Base-by-base conservation (phyloP, 1,140 invertebrate species). In the Drosophila nebulosa region DNA sequence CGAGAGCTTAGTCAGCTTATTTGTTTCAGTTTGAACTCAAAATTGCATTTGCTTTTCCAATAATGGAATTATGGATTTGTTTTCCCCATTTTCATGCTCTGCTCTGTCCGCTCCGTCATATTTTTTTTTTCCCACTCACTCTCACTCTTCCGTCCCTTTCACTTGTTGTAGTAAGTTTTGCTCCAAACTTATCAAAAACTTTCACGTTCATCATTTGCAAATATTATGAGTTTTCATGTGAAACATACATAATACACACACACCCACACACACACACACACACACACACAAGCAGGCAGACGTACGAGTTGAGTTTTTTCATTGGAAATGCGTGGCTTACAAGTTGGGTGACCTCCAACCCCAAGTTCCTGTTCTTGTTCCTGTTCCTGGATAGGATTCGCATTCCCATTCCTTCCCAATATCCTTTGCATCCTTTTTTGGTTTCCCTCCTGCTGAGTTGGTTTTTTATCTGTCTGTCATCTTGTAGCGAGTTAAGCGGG, bases 171-270 rank as follows among this genome's bases (percentile, higher is more conserved):
- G 26, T 32, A 24, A 24, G 18, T 39, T 24, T 24, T 0, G n/a
- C 32, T 24, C 10, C 21, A 70, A 74, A 80, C 78, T 86, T 88
- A 81, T 78, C 78, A 79, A 88, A 88, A 88, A 88, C 83, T 88
- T 88, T 69, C 83, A 88, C 83, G 83, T 88, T 83, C 83, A 78
- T 88, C 83, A 88, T 88, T 88, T 88, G 83, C 83, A 83, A 88
- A 88, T 88, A 88, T 88, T 83, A 88, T 83, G 83, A 81, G 79
- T 74, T 83, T 88, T 66, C 64, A 66, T 81, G 78, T 66, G 51
- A 69, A 55, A 63, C 65, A 67, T 21, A 7, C 39, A 46, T 2
- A 21, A 46, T 42, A 66, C 68, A 67, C 56, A 30, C 53, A 30
- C 27, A 7, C 27, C 6, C 26, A 56, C 57, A 55, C 22, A 60